A percentile compares a stretch with the other conserved stretches of the same genome.
These are phyloP conservation scores for Tenodera sinensis DNA, from an alignment of 2,888 invertebrate species.

Conservation along the genomic window DNA sequence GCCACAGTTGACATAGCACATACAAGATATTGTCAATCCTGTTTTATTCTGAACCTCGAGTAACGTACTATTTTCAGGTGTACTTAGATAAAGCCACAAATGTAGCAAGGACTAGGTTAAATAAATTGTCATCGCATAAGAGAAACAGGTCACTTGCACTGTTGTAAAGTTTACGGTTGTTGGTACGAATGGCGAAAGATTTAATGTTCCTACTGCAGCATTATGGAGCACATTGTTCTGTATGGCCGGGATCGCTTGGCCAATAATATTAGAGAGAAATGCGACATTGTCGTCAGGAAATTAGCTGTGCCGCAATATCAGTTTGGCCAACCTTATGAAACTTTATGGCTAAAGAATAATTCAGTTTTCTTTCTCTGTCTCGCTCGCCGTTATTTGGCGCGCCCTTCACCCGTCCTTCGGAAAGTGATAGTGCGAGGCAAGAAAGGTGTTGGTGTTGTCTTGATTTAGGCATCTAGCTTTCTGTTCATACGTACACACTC, in stretches of 20 bases:
- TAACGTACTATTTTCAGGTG: too few relatives aligned
- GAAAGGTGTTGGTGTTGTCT: background rate
- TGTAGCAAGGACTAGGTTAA: too few relatives aligned
- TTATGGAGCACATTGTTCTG: background rate
- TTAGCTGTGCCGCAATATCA: background rate
- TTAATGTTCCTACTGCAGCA: background rate
- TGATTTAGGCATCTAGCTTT: background rate
- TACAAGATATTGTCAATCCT: too few relatives aligned
- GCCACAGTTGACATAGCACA: too few relatives aligned
- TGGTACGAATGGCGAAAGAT: background rate
- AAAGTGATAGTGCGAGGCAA: background rate
- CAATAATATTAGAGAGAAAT: background rate
- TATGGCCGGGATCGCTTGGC: too few relatives aligned
- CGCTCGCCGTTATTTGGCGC: background rate
- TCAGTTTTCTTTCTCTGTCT: background rate
- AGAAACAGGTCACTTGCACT: too few relatives aligned
- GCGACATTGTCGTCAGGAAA: background rate
- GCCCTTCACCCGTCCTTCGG: background rate
- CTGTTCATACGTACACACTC: background rate
- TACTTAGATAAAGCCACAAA: too few relatives aligned
- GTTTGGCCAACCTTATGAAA: background rate
- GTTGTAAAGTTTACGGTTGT: background rate
- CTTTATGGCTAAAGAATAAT: background rate
- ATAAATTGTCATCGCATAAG: too few relatives aligned
- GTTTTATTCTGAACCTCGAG: too few relatives aligned